phyloP scores from a whole-genome alignment of 2,888 invertebrate species.

The Drosophila atripex region DNA sequence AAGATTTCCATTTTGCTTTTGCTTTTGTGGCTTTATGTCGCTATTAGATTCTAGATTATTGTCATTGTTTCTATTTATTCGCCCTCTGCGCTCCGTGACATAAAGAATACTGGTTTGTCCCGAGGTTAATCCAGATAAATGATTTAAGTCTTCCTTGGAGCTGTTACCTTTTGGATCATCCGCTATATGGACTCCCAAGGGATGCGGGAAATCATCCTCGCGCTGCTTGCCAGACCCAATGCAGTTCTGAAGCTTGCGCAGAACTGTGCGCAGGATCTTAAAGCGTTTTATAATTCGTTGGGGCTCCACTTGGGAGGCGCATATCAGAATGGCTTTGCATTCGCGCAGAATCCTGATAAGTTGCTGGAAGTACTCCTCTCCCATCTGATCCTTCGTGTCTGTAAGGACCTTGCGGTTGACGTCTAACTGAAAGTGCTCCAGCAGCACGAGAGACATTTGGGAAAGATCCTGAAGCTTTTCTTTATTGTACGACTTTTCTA shows the following conservation, averaged over 20 bases:
- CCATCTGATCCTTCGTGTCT: conserved; percentile 36
- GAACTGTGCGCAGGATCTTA: conserved; percentile 79
- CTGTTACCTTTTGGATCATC: not conserved
- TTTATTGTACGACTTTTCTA: conserved; percentile 68
- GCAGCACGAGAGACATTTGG: conserved; percentile 74
- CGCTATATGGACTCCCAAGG: not conserved
- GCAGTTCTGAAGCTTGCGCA: conserved; percentile 74
- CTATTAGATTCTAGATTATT: not conserved
- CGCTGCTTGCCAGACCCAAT: conserved; percentile 24
- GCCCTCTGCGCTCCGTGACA: conserved; percentile 45
- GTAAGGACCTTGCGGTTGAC: conserved; percentile 65
- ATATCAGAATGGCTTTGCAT: conserved; percentile 80
- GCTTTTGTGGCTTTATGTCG: conserved; percentile 14
- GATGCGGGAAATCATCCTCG: not conserved
- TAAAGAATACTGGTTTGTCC: conserved; percentile 76
- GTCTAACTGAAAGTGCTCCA: conserved; percentile 79
- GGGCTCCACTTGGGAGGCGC: conserved; percentile 77
- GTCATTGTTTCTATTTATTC: conserved; percentile 10
- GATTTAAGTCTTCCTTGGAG: conserved; percentile 39
- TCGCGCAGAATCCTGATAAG: conserved; percentile 78
- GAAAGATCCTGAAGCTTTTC: conserved; percentile 63
- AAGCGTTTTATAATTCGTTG: conserved; percentile 81
- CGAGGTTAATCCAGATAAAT: conserved; percentile 66
- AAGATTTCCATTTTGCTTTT: conserved; percentile 51
- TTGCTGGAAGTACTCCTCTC: conserved; percentile 67